phyloP scores from a whole-genome alignment of 2,797 vertebrate genomes.

The Acanthurus tractus region DNA sequence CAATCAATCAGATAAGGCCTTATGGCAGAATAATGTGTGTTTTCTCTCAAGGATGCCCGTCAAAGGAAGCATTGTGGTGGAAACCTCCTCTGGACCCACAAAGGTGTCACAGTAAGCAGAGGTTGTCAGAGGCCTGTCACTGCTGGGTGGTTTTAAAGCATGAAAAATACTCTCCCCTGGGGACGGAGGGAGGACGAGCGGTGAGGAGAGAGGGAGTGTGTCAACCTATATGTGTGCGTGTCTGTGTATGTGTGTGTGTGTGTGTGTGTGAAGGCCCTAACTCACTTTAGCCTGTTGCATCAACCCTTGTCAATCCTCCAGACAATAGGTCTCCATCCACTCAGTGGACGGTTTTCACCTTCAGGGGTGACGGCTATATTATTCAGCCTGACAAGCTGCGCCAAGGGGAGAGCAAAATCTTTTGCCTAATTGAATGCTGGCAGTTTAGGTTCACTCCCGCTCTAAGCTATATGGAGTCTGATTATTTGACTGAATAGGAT shows the following conservation, averaged over 20 bases:
- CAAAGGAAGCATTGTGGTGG: conserved; percentile 70
- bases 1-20: conserved; percentile 69
- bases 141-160: conserved; percentile 80
- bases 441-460: conserved; percentile 58
- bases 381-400: conserved; percentile 78
- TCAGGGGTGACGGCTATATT: conserved; percentile 81
- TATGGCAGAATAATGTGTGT: conserved; percentile 62
- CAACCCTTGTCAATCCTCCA: conserved; percentile 81
- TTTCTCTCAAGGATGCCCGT: conserved; percentile 71
- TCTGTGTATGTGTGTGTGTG: conserved; percentile 26
- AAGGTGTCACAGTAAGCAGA: conserved; percentile 81
- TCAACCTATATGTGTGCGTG: conserved; percentile 9
- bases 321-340: conserved; percentile 77
- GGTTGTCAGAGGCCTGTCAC: conserved; percentile 84
- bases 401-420: conserved; percentile 70
- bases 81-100: conserved; percentile 77
- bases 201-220: conserved; percentile 35
- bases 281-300: conserved; percentile 78
- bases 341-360: conserved; percentile 61
- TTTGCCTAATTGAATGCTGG: conserved; percentile 76
- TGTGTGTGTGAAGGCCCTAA: conserved; percentile 52
- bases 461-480: conserved; percentile 34
- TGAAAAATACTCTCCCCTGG: conserved; percentile 83
- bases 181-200: conserved; percentile 58
- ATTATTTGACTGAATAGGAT: conserved; percentile 60